Evolutionary conservation across 1,140 invertebrate genomes (phyloP).

Genomic region (Muscidifurax raptorellus): DNA sequence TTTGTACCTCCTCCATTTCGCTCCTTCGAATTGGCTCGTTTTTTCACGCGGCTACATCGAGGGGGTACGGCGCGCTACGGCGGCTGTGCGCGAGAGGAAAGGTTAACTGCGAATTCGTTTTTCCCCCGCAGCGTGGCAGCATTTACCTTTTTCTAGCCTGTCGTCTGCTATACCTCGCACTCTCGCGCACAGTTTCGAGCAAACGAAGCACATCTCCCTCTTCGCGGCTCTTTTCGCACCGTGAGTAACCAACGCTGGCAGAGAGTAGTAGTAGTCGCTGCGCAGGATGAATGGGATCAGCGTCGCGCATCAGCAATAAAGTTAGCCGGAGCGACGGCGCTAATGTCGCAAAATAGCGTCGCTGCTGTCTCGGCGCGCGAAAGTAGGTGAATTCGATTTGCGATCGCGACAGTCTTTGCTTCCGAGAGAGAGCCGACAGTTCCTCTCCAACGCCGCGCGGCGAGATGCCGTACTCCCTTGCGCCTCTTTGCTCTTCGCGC

Average conservation of each 20-base stretch:
- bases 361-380: constrained; percentile 32
- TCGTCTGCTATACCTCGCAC: too few species aligned
- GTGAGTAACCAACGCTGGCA: too few species aligned
- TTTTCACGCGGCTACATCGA: neutral
- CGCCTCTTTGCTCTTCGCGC: neutral
- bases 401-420: constrained; percentile 44
- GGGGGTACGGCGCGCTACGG: too few species aligned
- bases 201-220: too few species aligned
- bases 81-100: too few species aligned
- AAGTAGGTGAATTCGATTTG: constrained; percentile 69
- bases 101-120: neutral
- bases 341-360: constrained; percentile 71
- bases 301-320: constrained; percentile 62
- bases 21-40: neutral
- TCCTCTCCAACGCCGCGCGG: neutral
- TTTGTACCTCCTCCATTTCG: neutral
- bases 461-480: neutral
- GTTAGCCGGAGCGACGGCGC: constrained; percentile 66
- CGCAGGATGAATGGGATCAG: neutral
- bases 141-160: too few species aligned
- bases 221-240: too few species aligned
- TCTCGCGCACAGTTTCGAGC: too few species aligned
- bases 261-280: too few species aligned
- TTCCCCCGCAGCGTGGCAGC: neutral
- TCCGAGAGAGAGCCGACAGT: neutral